phyloP scores from a whole-genome alignment of 2,113 vertebrate species.

The Pseudorasbora parva region DNA sequence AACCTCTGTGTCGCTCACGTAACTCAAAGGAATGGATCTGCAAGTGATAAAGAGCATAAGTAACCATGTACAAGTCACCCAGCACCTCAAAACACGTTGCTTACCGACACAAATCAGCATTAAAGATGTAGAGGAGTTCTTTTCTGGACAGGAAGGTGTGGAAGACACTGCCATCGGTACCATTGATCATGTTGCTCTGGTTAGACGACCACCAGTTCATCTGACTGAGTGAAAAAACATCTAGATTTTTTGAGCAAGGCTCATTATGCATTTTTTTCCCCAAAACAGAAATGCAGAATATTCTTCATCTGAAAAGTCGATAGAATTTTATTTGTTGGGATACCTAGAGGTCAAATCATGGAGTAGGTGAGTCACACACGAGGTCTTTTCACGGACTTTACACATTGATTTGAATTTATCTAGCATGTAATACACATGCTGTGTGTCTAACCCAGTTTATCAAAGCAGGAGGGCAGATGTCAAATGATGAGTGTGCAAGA shows the following conservation, averaged over 20 bases:
- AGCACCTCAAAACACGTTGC: no score
- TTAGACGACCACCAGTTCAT: conserved; percentile 93
- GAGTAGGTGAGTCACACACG: background rate
- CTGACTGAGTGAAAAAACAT: conserved; percentile 61
- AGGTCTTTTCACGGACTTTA: conserved; percentile 31
- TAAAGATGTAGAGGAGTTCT: conserved; percentile 90
- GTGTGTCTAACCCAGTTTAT: conserved; percentile 26
- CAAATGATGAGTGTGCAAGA: conserved; percentile 19
- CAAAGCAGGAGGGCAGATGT: conserved; percentile 1
- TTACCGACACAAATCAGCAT: conserved; percentile 95
- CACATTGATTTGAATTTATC: conserved; percentile 1
- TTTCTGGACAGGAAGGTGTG: conserved; percentile 88
- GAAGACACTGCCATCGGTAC: conserved; percentile 92
- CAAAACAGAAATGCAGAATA: background rate
- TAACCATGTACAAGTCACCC: background rate
- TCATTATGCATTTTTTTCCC: background rate
- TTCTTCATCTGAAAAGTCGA: background rate
- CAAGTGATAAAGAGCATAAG: no score
- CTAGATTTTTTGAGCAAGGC: background rate
- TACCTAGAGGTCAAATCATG: background rate
- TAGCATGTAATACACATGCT: background rate
- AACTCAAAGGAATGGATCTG: conserved; percentile 91
- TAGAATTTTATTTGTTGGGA: background rate
- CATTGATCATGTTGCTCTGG: conserved; percentile 97
- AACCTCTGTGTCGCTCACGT: conserved; percentile 82